phyloP scores from a whole-genome alignment of 2,797 vertebrate genomes.

The Etheostoma nigrum region DNA sequence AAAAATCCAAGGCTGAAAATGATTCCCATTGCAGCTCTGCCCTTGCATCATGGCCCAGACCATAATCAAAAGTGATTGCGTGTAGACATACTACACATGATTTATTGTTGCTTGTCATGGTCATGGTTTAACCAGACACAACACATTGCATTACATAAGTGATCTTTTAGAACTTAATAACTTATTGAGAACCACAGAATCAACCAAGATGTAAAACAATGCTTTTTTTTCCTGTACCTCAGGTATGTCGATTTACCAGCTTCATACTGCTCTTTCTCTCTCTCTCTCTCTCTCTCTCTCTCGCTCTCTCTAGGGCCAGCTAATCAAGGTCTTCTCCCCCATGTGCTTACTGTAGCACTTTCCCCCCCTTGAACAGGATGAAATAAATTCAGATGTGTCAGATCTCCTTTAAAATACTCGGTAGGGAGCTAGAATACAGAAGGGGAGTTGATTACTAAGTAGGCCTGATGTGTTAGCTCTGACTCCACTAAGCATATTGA shows the following conservation, averaged over 20 bases:
- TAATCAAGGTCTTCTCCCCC: slow-evolving; percentile 60
- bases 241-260: slow-evolving; percentile 10
- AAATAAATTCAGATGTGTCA: slow-evolving; percentile 63
- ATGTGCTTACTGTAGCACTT: slow-evolving; percentile 60
- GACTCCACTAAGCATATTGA: slow-evolving; percentile 18
- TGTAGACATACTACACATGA: slow-evolving; percentile 27
- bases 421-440: slow-evolving; percentile 12
- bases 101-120: slow-evolving; percentile 16
- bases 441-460: slow-evolving; percentile 38
- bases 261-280: not conserved
- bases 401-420: slow-evolving; percentile 57
- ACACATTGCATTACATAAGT: slow-evolving; percentile 19
- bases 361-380: slow-evolving; percentile 44
- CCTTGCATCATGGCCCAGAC: slow-evolving; percentile 12
- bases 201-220: slow-evolving; percentile 36
- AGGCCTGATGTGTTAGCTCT: slow-evolving; percentile 10
- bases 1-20: no score
- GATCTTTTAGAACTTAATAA: slow-evolving; percentile 30
- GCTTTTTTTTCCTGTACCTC: slow-evolving; percentile 40
- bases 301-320: slow-evolving; percentile 11
- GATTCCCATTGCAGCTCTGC: no score
- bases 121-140: slow-evolving; percentile 1
- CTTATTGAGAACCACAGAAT: not conserved
- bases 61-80: slow-evolving; percentile 29
- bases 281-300: slow-evolving; percentile 23